phyloP scores from a whole-genome alignment of 2,113 vertebrate genomes.

The Drymodes brunneopygia region DNA sequence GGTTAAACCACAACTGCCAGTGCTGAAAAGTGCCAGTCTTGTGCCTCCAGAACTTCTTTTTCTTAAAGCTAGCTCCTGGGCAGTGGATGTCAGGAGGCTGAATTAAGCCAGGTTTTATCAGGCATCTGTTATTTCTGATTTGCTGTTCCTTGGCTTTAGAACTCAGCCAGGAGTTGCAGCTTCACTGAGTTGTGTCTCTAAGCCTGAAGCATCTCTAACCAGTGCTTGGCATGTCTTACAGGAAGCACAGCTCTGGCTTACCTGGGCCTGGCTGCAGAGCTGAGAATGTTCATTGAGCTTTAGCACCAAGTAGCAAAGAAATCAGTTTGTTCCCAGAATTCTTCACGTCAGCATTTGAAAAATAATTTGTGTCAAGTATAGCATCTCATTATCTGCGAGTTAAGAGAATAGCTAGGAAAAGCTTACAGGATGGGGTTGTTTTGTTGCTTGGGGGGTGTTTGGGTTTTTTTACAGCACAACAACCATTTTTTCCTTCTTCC shows the following conservation, averaged over 20 bases:
- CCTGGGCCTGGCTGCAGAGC: not conserved
- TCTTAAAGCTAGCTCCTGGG: not conserved
- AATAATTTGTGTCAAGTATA: not conserved
- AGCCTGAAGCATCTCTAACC: not conserved
- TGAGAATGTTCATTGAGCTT: not conserved
- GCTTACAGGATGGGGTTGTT: not conserved
- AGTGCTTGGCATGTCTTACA: not conserved
- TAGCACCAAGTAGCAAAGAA: not conserved
- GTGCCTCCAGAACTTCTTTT: not conserved
- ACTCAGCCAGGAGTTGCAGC: not conserved
- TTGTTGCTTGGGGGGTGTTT: not conserved
- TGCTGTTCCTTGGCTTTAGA: not conserved
- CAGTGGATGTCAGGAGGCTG: not conserved
- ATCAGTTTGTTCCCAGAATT: not conserved
- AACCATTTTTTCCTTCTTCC: not conserved
- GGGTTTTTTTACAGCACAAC: not conserved
- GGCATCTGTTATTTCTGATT: not conserved
- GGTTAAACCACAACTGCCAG: not conserved
- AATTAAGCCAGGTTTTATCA: not conserved
- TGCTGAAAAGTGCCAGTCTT: not conserved
- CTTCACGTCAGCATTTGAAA: not conserved
- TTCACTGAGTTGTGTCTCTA: not conserved
- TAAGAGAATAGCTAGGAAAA: not conserved
- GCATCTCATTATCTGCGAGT: not conserved
- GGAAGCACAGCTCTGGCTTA: not conserved